Percentiles rank a stretch among this genome's conserved stretches.
These are phyloP conservation scores for Ahaetulla prasina DNA, from an alignment of 2,113 vertebrate species.

Conservation along the genomic window DNA sequence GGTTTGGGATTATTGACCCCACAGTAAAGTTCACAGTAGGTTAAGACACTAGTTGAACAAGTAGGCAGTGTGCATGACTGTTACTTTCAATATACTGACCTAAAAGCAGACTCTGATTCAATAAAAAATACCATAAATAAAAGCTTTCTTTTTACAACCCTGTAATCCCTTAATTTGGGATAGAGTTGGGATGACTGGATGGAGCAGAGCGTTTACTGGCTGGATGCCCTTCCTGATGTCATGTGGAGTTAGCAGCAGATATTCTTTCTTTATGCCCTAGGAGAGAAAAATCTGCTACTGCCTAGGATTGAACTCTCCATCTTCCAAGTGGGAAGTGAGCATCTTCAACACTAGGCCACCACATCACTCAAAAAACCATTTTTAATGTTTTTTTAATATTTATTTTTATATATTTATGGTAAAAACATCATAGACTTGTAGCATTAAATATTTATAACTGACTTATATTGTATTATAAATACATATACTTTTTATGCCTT, in stretches of 20 bases:
- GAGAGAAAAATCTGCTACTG: neutral
- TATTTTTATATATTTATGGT: neutral
- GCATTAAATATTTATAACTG: neutral
- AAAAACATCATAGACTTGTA: neutral
- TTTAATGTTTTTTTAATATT: neutral
- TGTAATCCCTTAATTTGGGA: neutral
- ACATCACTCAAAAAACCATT: neutral
- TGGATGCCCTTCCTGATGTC: neutral
- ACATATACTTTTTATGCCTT: neutral
- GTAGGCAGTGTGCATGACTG: accelerated
- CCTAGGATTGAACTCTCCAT: neutral
- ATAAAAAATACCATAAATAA: neutral
- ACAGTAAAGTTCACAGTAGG: accelerated
- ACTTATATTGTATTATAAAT: neutral
- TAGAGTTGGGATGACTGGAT: neutral
- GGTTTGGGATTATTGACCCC: neutral
- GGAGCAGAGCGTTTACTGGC: neutral
- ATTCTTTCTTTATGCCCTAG: neutral
- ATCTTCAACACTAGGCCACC: neutral
- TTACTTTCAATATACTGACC: accelerated
- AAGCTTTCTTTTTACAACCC: neutral
- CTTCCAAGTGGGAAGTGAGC: neutral
- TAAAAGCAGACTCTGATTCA: neutral
- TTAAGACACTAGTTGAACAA: neutral
- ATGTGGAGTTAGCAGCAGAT: neutral